Evolutionary conservation across 2,113 vertebrate genomes (phyloP).

Genomic region (Mus spicilegus): DNA sequence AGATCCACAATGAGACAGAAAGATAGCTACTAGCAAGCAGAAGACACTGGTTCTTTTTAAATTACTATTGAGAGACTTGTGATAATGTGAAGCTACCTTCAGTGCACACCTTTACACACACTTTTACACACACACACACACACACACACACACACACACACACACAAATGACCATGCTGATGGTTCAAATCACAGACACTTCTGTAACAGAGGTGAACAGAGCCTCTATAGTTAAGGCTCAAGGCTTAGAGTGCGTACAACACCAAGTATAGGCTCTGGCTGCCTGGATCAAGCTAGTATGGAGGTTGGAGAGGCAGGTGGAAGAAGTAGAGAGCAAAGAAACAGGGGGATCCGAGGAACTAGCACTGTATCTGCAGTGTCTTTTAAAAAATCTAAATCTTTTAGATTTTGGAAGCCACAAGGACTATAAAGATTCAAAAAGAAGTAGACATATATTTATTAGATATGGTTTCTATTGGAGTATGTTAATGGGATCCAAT

Average conservation of each 20-base stretch:
- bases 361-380: not conserved
- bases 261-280: accelerated
- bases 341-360: not conserved
- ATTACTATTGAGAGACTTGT: slow-evolving; percentile 12
- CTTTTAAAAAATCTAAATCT: not conserved
- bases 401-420: not conserved
- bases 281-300: not conserved
- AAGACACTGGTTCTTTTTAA: not conserved
- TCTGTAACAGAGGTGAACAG: not conserved
- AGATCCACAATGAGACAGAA: not conserved
- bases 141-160: not conserved
- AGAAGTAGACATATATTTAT: not conserved
- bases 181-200: not conserved
- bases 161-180: not conserved
- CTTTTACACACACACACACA: not conserved
- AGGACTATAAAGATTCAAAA: not conserved
- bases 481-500: not conserved
- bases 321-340: not conserved
- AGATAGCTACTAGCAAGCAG: not conserved
- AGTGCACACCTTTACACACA: not conserved
- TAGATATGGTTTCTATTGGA: not conserved
- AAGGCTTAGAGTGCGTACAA: not conserved
- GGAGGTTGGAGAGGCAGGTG: accelerated
- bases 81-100: not conserved
- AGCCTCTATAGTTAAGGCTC: not conserved